Evolutionary conservation across 2,113 vertebrate species (phyloP).

Genomic region (Psettodes erumei): DNA sequence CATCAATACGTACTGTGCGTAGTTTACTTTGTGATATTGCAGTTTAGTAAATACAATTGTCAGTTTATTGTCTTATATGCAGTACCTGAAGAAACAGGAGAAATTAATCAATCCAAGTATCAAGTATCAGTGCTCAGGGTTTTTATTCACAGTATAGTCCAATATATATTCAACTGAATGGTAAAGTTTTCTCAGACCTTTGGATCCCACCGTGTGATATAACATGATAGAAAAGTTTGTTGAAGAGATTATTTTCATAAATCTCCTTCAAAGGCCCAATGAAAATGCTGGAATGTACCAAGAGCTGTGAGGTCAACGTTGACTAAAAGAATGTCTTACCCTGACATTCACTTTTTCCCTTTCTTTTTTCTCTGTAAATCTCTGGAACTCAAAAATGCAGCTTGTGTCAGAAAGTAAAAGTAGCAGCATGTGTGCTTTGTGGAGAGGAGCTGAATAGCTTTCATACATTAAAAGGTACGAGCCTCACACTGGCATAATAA

Average conservation of each 20-base stretch:
- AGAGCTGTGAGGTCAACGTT: background rate
- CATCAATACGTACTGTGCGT: no score
- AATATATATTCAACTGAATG: no score
- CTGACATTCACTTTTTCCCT: background rate
- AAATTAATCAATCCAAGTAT: background rate
- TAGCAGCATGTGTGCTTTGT: conserved; percentile 5
- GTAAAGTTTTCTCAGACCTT: no score
- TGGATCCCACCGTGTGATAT: no score
- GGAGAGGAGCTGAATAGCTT: conserved; percentile 1
- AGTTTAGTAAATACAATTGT: background rate
- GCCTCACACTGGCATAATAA: background rate
- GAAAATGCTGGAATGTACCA: background rate
- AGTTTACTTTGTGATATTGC: background rate
- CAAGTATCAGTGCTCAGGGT: no score
- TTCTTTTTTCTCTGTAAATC: background rate
- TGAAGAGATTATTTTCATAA: background rate
- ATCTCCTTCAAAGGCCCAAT: background rate
- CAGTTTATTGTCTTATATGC: background rate
- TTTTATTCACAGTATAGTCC: background rate
- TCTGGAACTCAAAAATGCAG: background rate
- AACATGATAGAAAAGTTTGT: background rate
- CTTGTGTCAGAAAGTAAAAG: background rate
- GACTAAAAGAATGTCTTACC: background rate
- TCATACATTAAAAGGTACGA: conserved; percentile 6
- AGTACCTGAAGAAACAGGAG: background rate